phyloP scores from a whole-genome alignment of 2,888 invertebrate genomes.

The Eilema sororculum region DNA sequence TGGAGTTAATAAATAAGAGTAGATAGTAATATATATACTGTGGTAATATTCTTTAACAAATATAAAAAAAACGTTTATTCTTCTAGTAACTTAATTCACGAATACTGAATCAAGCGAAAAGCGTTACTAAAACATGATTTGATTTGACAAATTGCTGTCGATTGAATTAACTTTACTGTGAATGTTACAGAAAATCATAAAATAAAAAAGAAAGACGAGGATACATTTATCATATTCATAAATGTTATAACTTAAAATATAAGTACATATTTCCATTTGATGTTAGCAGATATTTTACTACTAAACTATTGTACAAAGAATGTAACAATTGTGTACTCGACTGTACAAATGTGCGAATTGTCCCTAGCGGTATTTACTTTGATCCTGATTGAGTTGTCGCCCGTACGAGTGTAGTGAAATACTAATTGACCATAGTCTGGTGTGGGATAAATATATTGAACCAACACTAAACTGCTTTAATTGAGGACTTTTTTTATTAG shows the following conservation, averaged over 20 bases:
- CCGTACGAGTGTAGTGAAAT: conserved; percentile 6
- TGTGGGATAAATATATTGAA: background rate
- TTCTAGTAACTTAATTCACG: background rate
- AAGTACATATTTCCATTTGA: no score
- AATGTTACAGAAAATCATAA: background rate
- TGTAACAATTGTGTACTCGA: background rate
- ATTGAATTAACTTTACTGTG: background rate
- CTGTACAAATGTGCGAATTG: conserved; percentile 9
- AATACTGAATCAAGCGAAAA: background rate
- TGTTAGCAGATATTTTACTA: no score
- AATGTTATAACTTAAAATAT: background rate
- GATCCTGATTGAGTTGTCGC: conserved; percentile 13
- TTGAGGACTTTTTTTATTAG: background rate
- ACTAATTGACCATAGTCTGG: conserved; percentile 6
- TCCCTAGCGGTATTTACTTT: conserved; percentile 7
- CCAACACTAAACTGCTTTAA: background rate
- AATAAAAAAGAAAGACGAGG: background rate
- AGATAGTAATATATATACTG: no score
- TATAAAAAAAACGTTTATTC: background rate
- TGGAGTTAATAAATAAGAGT: no score
- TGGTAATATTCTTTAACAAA: no score
- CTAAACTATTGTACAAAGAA: background rate
- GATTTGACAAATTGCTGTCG: background rate
- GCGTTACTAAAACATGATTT: background rate
- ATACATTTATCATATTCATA: no score